Evolutionary conservation across 2,113 vertebrate genomes (phyloP), one percentile per base, ranked within the genome.

Genomic region (Numenius arquata): DNA sequence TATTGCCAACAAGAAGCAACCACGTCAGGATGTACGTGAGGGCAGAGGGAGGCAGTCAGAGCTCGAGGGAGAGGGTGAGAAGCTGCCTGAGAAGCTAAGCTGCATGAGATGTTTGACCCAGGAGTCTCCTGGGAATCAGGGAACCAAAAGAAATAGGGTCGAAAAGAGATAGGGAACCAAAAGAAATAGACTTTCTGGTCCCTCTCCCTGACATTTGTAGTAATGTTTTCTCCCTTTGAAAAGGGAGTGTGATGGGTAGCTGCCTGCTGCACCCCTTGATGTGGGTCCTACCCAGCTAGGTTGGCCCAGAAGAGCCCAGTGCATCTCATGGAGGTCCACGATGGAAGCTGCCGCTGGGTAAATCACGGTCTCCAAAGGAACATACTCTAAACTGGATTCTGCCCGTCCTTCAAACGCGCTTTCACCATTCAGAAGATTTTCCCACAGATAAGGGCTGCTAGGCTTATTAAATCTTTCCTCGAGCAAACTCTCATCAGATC

Each of bases 301-400:
- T 27, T 71, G 50, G 18, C 27, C 40, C 52, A 67, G 59, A 63
- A 73, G 45, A 26, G 15, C 52, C 13, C 38, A 0, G 2, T 17
- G 36, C 11, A 18, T 17, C 62, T 68, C 0, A 0, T 9, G 47
- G 66, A 79, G 58, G 29, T 67, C 22, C 32, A 16, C 0, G 0
- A 9, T 59, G 21, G 8, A 1, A 34, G 20, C 45, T 84, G 74
- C 53, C 47, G 25, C 27, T 85, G 53, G 13, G 8, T 52, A 52
- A 65, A 21, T 48, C 10, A 5, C 6, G 22, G 22, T 90, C 21
- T 72, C 43, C 15, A 32, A n/a, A 72, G 73, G 52, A 81, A 12
- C 8, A 15, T 15, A 11, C 20, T 45, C 34, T 15, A 22, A 79
- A 43, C 14, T 56, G 48, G 21, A 8, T 67, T 87, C 78, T 78